Evolutionary conservation across 1,140 invertebrate genomes (phyloP), one percentile per base, ranked within the genome.

Genomic region (Tribolium madens): DNA sequence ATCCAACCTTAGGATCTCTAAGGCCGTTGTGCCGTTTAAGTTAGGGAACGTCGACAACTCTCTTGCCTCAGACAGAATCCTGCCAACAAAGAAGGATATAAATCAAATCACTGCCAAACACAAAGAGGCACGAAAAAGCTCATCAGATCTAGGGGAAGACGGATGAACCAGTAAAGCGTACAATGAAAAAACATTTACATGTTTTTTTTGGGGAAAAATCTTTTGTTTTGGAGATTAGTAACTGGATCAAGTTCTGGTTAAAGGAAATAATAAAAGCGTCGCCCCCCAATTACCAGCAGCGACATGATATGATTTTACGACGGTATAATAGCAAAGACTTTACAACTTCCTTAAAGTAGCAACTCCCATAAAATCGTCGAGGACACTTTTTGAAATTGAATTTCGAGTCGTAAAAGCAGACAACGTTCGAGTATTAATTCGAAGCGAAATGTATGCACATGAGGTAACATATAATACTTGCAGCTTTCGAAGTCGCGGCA

Each of bases 11-110:
- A 98, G 88, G 52, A 93, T 90, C 84, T 96, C 94, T 82, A 98
- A 87, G 0, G 93, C 90, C 72, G 83, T 84, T 0, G 93, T 93
- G 17, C 94, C 95, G 81, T 93, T 93, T 50, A 98, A 87, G 84
- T 92, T 90, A 0, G 96, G 96, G 87, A 98, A 95, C 52, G 89
- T 88, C 57, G 89, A 90, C 81, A 97, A 87, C 72, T 92, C 91
- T 71, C 91, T 89, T n/a, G 93, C 90, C 85, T 97, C 95, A 7
- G 96, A 97, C 26, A 98, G 84, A 68, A 95, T 92, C 60, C 96
- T 98, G 83, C n/a, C 17, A 75, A 76, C 70, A 73, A 76, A 83
- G 76, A 76, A 73, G 70, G 33, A 71, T 26, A 64, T 69, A 79
- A 77, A 79, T 78, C 70, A 72, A 75, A 78, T 64, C 57, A 64